Evolutionary conservation across 2,888 invertebrate species (phyloP), one percentile per base, ranked within the genome.

Genomic region (Agrochola lota): DNA sequence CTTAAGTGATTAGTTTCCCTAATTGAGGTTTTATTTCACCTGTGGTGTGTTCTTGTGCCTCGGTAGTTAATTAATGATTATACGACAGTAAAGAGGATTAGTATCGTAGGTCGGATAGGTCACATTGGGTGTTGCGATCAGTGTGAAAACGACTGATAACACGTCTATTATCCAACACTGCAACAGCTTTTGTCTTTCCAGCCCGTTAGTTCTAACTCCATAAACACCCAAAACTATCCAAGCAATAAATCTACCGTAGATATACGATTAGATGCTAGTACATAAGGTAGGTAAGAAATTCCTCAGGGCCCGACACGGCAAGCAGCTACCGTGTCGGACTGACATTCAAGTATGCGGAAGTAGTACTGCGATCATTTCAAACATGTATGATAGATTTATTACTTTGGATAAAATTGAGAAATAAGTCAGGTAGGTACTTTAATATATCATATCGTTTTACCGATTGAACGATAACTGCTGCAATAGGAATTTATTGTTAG

Each of bases 281-380:
- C 43, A 72, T 59, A 63, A 68, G 55, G 81, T 60, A 40, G 69
- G 78, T 73, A 64, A 83, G 86, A 76, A 78, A 84, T 85, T 83
- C 84, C 86, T 52, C 57, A 79, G 86, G 78, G 83, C 79, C 67
- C 79, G 69, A 46, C 71, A 66, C 69, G 73, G 82, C 60, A 55
- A 15, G 62, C 78, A 71, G 71, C 73, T 69, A 84, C 86, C 73
- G 86, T 86, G 83, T 73, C 84, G 83, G 71, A 4, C 85, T 75
- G 83, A 78, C 75, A 86, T 68, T 78, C 67, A 8, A 71, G 64
- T 49, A 86, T 74, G 86, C 84, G 84, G 84, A 84, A 86, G 64
- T 79, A 40, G 20, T 60, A 26, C n/a, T 57, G 83, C 72, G 78
- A 83, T 72, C 43, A 64, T 83, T 83, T 73, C 60, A 60, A 72